Evolutionary conservation across 2,797 vertebrate genomes (phyloP).

Genomic region (Lemur catta): DNA sequence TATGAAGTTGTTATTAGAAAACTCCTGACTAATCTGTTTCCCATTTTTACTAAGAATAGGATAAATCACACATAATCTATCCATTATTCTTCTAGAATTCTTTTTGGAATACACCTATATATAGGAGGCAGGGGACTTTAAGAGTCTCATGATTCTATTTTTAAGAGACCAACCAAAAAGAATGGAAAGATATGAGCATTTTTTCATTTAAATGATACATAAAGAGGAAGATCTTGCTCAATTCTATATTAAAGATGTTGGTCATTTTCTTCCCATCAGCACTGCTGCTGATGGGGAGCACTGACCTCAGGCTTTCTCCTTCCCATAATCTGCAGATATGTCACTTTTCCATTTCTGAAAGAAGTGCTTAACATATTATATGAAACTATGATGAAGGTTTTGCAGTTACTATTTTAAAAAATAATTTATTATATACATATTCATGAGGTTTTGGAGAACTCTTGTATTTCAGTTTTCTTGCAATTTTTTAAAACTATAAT

Average conservation of each 20-base stretch:
- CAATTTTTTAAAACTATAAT: constrained; percentile 39
- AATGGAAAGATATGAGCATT: constrained; percentile 36
- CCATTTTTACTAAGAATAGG: constrained; percentile 28
- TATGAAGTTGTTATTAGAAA: constrained; percentile 39
- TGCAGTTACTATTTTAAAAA: constrained; percentile 32
- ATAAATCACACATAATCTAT: constrained; percentile 22
- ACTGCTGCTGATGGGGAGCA: constrained; percentile 46
- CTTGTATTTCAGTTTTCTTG: constrained; percentile 50
- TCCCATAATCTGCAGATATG: constrained; percentile 45
- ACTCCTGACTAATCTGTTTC: constrained; percentile 17
- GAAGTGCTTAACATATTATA: constrained; percentile 49
- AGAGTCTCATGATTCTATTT: constrained; percentile 53
- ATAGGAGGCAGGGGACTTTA: neutral
- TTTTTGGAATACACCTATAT: neutral
- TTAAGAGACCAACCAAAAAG: constrained; percentile 48
- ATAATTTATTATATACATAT: constrained; percentile 27
- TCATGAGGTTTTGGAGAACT: constrained; percentile 38
- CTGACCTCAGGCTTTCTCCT: constrained; percentile 31
- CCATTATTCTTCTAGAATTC: constrained; percentile 24
- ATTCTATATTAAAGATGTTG: constrained; percentile 58
- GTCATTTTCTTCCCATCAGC: constrained; percentile 58
- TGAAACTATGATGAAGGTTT: constrained; percentile 54
- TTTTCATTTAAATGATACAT: constrained; percentile 64
- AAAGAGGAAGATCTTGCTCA: constrained; percentile 46
- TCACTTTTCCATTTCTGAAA: constrained; percentile 57